phyloP scores from a whole-genome alignment of 2,888 invertebrate species.

The Ligdia adustata region DNA sequence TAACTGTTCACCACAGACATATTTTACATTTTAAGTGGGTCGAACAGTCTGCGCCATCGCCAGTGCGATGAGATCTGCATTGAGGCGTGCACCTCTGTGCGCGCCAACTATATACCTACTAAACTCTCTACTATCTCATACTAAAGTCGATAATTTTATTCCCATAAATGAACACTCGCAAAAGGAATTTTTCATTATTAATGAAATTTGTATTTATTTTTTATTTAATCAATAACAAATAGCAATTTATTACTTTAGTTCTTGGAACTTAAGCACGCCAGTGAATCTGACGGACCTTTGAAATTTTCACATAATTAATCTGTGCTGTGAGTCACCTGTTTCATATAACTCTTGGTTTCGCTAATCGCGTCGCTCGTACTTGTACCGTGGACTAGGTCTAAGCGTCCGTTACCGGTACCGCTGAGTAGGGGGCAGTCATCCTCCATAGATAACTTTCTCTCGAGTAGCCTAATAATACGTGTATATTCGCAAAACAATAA shows the following conservation, averaged over 20 bases:
- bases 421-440: neutral
- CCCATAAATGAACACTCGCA: no score
- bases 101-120: no score
- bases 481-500: conserved; percentile 1
- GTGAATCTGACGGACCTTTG: neutral
- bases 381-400: neutral
- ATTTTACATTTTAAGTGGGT: conserved; percentile 32
- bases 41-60: conserved; percentile 24
- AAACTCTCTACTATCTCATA: no score
- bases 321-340: neutral
- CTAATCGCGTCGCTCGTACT: neutral
- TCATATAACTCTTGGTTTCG: conserved; percentile 1
- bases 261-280: no score
- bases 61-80: conserved; percentile 15
- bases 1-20: conserved; percentile 10
- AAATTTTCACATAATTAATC: conserved; percentile 8
- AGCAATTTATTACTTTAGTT: no score
- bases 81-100: conserved; percentile 24
- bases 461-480: neutral
- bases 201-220: no score
- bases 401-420: conserved; percentile 14
- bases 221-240: no score
- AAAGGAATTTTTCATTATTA: no score
- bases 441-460: conserved; percentile 29
- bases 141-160: no score